Conservation (phyloP, 2,888 invertebrate species). For the Liodrosophila aerea region DNA sequence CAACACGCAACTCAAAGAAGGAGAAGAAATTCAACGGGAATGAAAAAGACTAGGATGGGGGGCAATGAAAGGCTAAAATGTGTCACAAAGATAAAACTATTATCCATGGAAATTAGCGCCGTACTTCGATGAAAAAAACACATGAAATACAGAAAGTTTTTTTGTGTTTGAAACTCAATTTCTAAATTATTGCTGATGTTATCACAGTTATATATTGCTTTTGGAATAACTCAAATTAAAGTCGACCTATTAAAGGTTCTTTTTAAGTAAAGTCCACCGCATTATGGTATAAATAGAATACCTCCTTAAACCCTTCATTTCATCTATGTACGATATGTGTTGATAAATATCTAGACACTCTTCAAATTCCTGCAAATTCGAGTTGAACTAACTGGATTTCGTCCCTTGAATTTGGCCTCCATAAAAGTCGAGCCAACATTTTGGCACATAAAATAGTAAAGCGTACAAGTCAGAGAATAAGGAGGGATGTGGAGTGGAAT, state of each 20-base stretch:
- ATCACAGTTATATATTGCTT: background rate
- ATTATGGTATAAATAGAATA: too few species aligned
- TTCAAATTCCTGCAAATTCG: too few species aligned
- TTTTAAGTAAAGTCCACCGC: too few species aligned
- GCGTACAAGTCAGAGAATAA: background rate
- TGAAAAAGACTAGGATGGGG: background rate
- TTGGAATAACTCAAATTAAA: too few species aligned
- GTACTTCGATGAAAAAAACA: slow-evolving; percentile 61
- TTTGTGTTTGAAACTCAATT: slow-evolving; percentile 58
- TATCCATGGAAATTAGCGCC: slow-evolving; percentile 73
- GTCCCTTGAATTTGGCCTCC: slow-evolving; percentile 36
- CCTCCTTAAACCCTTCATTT: too few species aligned
- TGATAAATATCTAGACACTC: too few species aligned
- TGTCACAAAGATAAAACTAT: slow-evolving; percentile 66
- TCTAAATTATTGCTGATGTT: slow-evolving; percentile 59
- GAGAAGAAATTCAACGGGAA: background rate
- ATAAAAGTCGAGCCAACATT: slow-evolving; percentile 35
- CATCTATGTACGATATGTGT: too few species aligned
- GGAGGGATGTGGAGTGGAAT: background rate
- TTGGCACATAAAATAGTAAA: slow-evolving; percentile 58
- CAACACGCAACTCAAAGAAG: slow-evolving; percentile 58
- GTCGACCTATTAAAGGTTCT: too few species aligned
- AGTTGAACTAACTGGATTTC: too few species aligned
- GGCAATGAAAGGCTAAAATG: slow-evolving; percentile 7
- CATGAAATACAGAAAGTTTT: slow-evolving; percentile 67